These are phyloP conservation scores for Disparrhopalites patrizii DNA, from an alignment of 2,888 invertebrate species.

Conservation along the genomic window DNA sequence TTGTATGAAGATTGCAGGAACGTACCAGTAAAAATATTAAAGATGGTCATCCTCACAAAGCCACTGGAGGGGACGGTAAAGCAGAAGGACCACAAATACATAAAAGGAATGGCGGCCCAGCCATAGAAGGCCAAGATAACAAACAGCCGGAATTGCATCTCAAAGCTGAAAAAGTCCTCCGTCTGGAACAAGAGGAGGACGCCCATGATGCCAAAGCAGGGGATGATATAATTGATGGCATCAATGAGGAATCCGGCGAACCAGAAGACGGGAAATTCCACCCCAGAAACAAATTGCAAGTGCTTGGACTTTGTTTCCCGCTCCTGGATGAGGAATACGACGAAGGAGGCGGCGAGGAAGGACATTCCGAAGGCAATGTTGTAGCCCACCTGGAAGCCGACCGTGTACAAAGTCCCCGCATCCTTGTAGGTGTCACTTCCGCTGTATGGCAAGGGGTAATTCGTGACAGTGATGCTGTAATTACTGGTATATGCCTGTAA, in stretches of 20 bases:
- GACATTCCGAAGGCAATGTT: conserved; percentile 70
- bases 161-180: conserved; percentile 33
- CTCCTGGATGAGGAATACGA: conserved; percentile 61
- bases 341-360: conserved; percentile 59
- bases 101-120: conserved; percentile 67
- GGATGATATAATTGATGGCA: conserved; percentile 61
- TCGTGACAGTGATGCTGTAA: conserved; percentile 56
- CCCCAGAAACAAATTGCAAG: conserved; percentile 68
- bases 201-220: conserved; percentile 58
- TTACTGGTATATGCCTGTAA: conserved; percentile 53
- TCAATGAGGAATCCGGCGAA: conserved; percentile 66
- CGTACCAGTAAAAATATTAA: conserved; percentile 70
- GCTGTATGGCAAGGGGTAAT: conserved; percentile 66
- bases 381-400: conserved; percentile 44
- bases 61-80: conserved; percentile 71
- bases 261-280: conserved; percentile 67
- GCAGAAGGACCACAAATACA: conserved; percentile 60
- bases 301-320: conserved; percentile 64
- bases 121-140: conserved; percentile 63
- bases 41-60: conserved; percentile 67
- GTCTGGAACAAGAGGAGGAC: conserved; percentile 54
- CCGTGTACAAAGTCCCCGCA: conserved; percentile 37
- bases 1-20: neutral
- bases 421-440: conserved; percentile 54
- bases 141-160: conserved; percentile 35